phyloP scores from a whole-genome alignment of 2,113 vertebrate genomes.

The Geothlypis trichas region DNA sequence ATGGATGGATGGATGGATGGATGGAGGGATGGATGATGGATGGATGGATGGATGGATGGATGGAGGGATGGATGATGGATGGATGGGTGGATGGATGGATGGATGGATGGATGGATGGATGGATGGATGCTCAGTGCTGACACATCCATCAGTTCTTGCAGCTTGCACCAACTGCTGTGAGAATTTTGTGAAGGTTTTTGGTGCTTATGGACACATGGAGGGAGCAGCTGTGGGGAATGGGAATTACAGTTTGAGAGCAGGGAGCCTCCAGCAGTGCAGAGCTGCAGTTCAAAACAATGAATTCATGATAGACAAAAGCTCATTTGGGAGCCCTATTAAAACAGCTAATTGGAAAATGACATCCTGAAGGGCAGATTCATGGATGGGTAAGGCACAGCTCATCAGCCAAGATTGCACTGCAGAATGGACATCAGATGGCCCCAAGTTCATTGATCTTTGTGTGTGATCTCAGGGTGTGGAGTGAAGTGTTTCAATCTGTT shows the following conservation, averaged over 20 bases:
- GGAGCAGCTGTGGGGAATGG: background rate
- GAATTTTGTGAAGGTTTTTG: background rate
- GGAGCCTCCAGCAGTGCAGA: background rate
- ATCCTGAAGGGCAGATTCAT: constrained; percentile 17
- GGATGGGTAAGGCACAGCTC: background rate
- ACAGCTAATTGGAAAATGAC: constrained; percentile 1
- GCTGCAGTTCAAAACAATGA: background rate
- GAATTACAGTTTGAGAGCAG: background rate
- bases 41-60: no score
- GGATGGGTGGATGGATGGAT: no score
- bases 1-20: no score
- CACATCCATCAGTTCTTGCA: background rate
- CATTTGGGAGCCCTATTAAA: constrained; percentile 16
- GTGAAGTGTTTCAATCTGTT: background rate
- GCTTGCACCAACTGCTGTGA: background rate
- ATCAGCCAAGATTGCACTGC: background rate
- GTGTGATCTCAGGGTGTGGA: constrained; percentile 33
- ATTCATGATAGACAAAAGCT: constrained; percentile 10
- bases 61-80: no score
- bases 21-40: no score
- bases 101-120: no score
- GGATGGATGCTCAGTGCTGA: background rate
- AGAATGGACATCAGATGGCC: constrained; percentile 29
- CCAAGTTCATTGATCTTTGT: background rate
- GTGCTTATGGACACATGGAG: background rate